Conservation (phyloP, 2,113 vertebrate genomes). For the Gymnobelideus leadbeateri region DNA sequence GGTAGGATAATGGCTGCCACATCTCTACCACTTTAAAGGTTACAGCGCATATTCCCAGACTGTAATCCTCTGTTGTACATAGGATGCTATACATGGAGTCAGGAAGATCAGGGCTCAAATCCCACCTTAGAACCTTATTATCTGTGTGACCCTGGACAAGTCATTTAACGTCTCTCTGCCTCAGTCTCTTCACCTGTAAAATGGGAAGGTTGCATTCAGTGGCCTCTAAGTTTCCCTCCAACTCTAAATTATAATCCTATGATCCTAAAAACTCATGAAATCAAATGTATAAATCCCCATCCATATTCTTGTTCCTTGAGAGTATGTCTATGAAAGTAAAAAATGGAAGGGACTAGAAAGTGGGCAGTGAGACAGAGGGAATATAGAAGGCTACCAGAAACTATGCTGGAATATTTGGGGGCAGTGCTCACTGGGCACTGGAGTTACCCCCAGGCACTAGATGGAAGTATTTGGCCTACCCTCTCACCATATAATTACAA, state of each 20-base stretch:
- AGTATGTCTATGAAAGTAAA: background rate
- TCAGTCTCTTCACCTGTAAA: background rate
- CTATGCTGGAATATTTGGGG: background rate
- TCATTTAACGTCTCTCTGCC: background rate
- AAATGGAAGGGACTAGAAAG: background rate
- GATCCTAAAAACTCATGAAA: background rate
- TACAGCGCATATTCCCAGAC: background rate
- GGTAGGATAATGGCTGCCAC: background rate
- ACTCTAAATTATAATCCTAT: background rate
- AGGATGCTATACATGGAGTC: background rate
- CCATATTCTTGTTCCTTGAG: background rate
- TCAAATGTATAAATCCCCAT: background rate
- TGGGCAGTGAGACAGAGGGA: background rate
- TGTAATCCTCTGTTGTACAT: background rate
- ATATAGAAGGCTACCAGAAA: background rate
- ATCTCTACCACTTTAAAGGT: background rate
- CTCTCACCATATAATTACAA: background rate
- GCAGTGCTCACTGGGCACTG: background rate
- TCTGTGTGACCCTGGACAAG: background rate
- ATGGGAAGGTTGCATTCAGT: background rate
- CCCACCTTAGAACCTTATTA: background rate
- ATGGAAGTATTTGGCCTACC: background rate
- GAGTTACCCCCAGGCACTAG: no score
- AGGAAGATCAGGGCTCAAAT: no score
- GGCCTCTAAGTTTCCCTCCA: no score